These are phyloP conservation scores for Euphonia xanthogaster DNA, from an alignment of 2,797 vertebrate genomes.

Conservation along the genomic window DNA sequence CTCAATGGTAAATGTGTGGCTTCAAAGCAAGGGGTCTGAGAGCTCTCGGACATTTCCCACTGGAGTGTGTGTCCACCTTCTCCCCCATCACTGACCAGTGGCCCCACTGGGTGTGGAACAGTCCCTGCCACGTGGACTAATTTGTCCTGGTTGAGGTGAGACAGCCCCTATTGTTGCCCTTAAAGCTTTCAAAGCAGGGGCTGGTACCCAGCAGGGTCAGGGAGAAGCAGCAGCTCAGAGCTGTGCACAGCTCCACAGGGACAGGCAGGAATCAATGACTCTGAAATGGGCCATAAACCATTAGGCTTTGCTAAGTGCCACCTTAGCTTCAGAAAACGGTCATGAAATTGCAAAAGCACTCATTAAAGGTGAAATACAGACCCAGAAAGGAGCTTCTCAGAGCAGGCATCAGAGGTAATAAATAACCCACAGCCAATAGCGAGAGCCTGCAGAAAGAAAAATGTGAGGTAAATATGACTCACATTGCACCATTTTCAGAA, in stretches of 20 bases:
- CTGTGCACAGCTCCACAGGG: not conserved
- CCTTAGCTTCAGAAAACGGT: conserved; percentile 41
- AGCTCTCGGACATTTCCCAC: not conserved
- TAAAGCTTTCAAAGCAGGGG: not conserved
- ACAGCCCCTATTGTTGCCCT: not conserved
- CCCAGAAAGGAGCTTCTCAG: not conserved
- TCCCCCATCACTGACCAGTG: not conserved
- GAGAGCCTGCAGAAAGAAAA: not conserved
- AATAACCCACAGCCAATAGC: not conserved
- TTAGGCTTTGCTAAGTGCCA: not conserved
- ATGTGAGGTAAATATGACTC: conserved; percentile 34
- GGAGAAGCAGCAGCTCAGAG: not conserved
- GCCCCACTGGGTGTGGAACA: not conserved
- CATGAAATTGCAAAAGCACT: conserved; percentile 36
- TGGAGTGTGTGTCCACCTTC: not conserved
- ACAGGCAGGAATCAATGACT: not conserved
- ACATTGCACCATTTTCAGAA: not conserved
- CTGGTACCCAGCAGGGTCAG: not conserved
- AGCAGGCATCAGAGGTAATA: not conserved
- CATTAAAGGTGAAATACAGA: conserved; percentile 45
- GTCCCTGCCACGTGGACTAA: rapidly evolving
- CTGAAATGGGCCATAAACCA: not conserved
- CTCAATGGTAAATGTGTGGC: rapidly evolving
- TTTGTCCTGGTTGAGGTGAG: not conserved
- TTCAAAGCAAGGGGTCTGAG: not conserved